phyloP scores from a whole-genome alignment of 2,113 vertebrate genomes.

The Tragelaphus scriptus region DNA sequence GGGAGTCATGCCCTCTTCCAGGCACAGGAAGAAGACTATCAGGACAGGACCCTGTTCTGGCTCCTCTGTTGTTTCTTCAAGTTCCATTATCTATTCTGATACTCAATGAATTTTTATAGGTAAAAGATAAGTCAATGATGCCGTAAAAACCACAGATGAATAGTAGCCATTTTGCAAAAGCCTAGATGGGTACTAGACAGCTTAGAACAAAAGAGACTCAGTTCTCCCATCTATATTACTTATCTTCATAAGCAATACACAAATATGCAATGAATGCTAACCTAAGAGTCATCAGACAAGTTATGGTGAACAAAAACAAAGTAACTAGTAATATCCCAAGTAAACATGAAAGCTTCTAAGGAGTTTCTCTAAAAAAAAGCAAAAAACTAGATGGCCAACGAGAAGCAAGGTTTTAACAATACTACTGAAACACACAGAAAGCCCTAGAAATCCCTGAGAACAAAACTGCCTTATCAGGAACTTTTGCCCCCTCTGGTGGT shows the following conservation, averaged over 20 bases:
- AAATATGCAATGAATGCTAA: background rate
- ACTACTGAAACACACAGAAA: background rate
- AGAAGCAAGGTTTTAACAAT: slow-evolving; percentile 11
- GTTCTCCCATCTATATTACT: background rate
- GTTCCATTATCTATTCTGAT: background rate
- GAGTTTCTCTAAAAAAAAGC: background rate
- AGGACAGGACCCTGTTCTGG: background rate
- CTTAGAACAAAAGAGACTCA: background rate
- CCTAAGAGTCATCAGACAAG: background rate
- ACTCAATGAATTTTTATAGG: background rate
- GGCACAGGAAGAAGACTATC: background rate
- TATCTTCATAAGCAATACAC: background rate
- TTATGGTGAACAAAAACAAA: background rate
- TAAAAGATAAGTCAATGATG: background rate
- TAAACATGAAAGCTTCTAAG: background rate
- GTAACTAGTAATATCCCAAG: background rate
- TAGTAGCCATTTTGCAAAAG: background rate
- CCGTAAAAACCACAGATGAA: background rate
- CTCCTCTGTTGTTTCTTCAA: background rate
- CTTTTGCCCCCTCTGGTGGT: slow-evolving; percentile 80
- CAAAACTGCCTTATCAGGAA: slow-evolving; percentile 44
- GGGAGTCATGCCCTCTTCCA: background rate
- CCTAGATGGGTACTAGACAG: background rate
- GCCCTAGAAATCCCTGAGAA: background rate
- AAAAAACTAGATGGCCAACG: background rate